Evolutionary conservation across 2,888 invertebrate species (phyloP).

Genomic region (Volucella zonaria): DNA sequence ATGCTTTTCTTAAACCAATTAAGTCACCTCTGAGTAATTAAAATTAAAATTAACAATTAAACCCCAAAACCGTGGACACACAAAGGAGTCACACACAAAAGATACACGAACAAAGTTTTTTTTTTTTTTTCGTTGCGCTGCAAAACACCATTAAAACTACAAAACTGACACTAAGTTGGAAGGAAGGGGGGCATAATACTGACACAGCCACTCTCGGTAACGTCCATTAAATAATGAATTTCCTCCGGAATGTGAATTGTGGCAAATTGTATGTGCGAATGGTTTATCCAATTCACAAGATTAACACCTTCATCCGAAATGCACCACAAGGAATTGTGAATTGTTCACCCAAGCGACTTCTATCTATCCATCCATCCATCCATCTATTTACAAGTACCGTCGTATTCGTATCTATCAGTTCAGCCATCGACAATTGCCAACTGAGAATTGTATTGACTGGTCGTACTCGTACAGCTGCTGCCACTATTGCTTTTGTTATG

Average conservation of each 20-base stretch:
- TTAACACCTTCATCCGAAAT: constrained; percentile 71
- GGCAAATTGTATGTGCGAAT: constrained; percentile 68
- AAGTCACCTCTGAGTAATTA: neutral
- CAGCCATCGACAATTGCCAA: constrained; percentile 46
- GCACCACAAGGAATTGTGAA: constrained; percentile 9
- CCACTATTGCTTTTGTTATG: constrained; percentile 66
- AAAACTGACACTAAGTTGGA: constrained; percentile 41
- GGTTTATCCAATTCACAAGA: constrained; percentile 63
- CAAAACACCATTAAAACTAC: constrained; percentile 18
- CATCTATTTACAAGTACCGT: neutral
- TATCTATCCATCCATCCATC: constrained; percentile 48
- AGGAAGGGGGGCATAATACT: neutral
- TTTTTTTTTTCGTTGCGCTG: constrained; percentile 3
- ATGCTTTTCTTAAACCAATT: no score
- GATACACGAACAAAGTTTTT: no score
- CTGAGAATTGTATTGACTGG: constrained; percentile 37
- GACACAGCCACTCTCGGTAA: neutral
- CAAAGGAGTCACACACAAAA: neutral
- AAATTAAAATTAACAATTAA: constrained; percentile 58
- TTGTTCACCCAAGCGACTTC: constrained; percentile 16
- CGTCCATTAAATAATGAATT: constrained; percentile 72
- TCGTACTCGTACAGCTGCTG: constrained; percentile 25
- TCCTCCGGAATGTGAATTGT: constrained; percentile 68
- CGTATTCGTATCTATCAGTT: constrained; percentile 30
- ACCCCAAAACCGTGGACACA: neutral